A percentile compares a stretch with the other conserved stretches of the same genome.
These are phyloP conservation scores for Acrocephalus scirpaceus DNA, from an alignment of 2,797 vertebrate species.

Conservation along the genomic window DNA sequence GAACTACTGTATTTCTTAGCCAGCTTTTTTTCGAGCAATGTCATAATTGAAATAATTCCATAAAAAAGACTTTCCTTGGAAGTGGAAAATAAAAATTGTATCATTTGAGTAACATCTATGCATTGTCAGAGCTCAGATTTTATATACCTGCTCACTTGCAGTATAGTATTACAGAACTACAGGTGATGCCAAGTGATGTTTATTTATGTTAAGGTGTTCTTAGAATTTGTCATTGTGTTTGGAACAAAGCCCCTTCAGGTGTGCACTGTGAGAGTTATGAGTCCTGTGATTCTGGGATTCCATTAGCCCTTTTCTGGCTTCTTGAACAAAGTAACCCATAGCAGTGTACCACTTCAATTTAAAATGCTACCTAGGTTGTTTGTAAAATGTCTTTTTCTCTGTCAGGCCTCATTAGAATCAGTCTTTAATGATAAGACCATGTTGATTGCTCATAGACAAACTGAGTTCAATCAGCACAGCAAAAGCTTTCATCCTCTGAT, in stretches of 20 bases:
- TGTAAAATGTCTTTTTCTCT: neutral
- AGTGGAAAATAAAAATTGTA: neutral
- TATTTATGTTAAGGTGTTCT: neutral
- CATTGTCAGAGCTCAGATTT: neutral
- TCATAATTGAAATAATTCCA: neutral
- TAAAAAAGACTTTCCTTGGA: neutral
- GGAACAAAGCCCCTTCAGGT: neutral
- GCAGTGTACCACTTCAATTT: neutral
- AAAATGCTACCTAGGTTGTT: neutral
- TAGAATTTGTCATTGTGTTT: neutral
- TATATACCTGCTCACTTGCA: neutral
- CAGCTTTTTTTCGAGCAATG: neutral
- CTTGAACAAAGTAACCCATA: neutral
- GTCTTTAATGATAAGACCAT: neutral
- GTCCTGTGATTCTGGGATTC: neutral
- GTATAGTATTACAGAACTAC: neutral
- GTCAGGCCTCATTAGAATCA: neutral
- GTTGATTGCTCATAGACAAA: neutral
- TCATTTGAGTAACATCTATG: neutral
- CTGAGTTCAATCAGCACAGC: neutral
- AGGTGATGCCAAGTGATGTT: neutral
- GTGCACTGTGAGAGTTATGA: neutral
- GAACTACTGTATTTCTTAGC: neutral
- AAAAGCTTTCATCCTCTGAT: neutral
- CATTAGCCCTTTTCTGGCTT: neutral